Evolutionary conservation across 2,888 invertebrate genomes (phyloP).

Genomic region (Pemphredon lugubris): DNA sequence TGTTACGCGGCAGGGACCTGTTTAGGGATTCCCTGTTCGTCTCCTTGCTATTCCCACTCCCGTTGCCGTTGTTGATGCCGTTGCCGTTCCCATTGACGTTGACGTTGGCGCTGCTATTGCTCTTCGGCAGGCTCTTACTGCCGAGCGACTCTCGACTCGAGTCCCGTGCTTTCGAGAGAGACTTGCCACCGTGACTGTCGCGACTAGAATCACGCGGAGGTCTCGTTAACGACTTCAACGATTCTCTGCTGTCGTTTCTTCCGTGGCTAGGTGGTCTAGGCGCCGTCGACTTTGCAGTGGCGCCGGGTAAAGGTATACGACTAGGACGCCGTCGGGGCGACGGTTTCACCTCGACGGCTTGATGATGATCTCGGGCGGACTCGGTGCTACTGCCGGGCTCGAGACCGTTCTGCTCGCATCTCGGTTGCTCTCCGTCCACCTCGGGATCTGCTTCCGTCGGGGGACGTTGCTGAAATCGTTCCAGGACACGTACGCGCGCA

Average conservation of each 20-base stretch:
- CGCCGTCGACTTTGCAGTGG: conserved; percentile 82
- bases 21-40: conserved; percentile 73
- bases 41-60: conserved; percentile 67
- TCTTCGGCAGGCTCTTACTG: conserved; percentile 72
- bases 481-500: conserved; percentile 89
- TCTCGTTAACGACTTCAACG: conserved; percentile 75
- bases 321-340: conserved; percentile 84
- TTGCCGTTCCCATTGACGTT: conserved; percentile 46
- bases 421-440: conserved; percentile 76
- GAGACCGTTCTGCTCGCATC: conserved; percentile 78
- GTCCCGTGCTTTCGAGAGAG: conserved; percentile 70
- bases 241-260: conserved; percentile 77
- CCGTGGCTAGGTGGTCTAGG: conserved; percentile 84
- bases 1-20: conserved; percentile 76
- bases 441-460: conserved; percentile 80
- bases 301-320: conserved; percentile 87
- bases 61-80: conserved; percentile 43
- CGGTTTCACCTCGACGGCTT: conserved; percentile 77
- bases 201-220: conserved; percentile 76
- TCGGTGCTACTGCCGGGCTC: conserved; percentile 86
- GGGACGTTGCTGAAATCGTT: conserved; percentile 82
- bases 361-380: conserved; percentile 84
- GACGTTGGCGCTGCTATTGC: conserved; percentile 37
- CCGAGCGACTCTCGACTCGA: conserved; percentile 77
- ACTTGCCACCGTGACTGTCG: conserved; percentile 72